Conservation (phyloP, 1,140 invertebrate species). For the Bombus waltoni region DNA sequence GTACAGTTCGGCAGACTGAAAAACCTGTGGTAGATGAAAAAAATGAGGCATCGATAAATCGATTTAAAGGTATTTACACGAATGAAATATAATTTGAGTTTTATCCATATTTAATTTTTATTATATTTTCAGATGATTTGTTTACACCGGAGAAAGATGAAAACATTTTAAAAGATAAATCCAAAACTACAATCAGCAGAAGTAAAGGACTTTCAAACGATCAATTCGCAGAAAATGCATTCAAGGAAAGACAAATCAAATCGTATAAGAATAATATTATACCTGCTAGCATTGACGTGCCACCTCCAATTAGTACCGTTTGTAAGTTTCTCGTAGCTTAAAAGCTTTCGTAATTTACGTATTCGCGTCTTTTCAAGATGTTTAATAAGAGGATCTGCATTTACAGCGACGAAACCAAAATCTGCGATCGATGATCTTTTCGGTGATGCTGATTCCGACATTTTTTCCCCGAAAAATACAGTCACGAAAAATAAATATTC, state of each 20-base stretch:
- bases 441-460: conserved; percentile 78
- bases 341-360: background rate
- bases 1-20: conserved; percentile 77
- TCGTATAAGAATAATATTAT: conserved; percentile 75
- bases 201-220: conserved; percentile 71
- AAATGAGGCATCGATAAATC: conserved; percentile 73
- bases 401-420: conserved; percentile 76
- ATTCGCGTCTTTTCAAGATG: background rate
- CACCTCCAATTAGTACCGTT: conserved; percentile 77
- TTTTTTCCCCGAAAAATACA: conserved; percentile 74
- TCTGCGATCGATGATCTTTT: conserved; percentile 80
- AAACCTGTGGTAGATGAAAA: conserved; percentile 68
- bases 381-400: background rate
- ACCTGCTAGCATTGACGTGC: conserved; percentile 78
- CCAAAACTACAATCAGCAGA: conserved; percentile 60
- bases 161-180: conserved; percentile 57
- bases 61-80: conserved; percentile 70
- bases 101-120: background rate
- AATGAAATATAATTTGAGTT: conserved; percentile 8
- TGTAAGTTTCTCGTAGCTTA: conserved; percentile 66
- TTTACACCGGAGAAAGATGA: conserved; percentile 69
- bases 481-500: conserved; percentile 45
- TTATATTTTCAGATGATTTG: conserved; percentile 69
- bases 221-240: conserved; percentile 65
- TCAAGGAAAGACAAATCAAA: conserved; percentile 70